Evolutionary conservation across 2,888 invertebrate species (phyloP).

Genomic region (Tenthredo livida): DNA sequence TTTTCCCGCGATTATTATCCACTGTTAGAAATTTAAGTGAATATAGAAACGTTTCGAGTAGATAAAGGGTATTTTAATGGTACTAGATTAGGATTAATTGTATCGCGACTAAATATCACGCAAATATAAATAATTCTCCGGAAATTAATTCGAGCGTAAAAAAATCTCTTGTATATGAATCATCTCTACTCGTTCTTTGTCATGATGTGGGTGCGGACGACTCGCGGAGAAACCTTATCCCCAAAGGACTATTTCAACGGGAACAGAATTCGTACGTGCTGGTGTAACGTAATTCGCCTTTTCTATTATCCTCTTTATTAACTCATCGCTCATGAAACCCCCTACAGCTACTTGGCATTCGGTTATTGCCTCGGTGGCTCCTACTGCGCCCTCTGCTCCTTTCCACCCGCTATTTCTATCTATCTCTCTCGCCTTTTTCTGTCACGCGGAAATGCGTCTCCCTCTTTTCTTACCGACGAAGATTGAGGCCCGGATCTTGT

Average conservation of each 20-base stretch:
- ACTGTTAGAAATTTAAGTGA: not conserved
- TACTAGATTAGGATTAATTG: not conserved
- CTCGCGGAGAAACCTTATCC: conserved; percentile 2
- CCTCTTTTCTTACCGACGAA: conserved; percentile 17
- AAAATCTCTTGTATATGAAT: conserved; percentile 1
- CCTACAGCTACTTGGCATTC: conserved; percentile 43
- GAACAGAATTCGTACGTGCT: conserved; percentile 45
- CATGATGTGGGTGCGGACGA: not conserved
- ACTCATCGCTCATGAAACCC: conserved; percentile 47
- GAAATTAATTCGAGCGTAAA: not conserved
- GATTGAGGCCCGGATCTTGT: conserved; percentile 30
- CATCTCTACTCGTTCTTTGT: conserved; percentile 8
- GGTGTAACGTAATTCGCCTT: conserved; percentile 47
- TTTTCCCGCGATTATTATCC: not conserved
- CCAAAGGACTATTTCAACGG: conserved; percentile 42
- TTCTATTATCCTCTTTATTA: conserved; percentile 49
- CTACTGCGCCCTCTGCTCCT: conserved; percentile 1
- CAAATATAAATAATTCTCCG: not conserved
- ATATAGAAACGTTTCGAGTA: not conserved
- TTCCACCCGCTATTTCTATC: not conserved
- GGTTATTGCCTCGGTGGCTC: conserved; percentile 41
- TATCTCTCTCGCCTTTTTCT: not conserved
- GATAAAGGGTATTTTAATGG: not conserved
- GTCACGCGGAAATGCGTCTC: not conserved
- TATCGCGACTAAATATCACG: not conserved